A percentile compares a stretch with the other conserved stretches of the same genome.
Evolutionary conservation across 2,113 vertebrate genomes (phyloP).

Genomic region (Phaethornis superciliosus): DNA sequence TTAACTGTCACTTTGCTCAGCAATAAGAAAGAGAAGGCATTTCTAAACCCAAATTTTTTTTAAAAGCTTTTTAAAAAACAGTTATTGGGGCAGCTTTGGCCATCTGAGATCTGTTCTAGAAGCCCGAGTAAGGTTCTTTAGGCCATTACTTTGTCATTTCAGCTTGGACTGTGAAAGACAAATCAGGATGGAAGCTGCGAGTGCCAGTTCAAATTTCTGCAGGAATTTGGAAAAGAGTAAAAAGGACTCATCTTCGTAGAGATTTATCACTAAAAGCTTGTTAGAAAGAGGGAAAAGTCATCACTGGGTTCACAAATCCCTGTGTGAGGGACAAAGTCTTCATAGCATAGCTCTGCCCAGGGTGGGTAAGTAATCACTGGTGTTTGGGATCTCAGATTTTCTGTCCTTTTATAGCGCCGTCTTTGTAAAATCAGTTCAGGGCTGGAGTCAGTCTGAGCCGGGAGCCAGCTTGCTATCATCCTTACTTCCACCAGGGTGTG

Average conservation of each 20-base stretch:
- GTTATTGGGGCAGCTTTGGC: neutral
- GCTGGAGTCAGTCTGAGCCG: neutral
- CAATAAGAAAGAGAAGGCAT: neutral
- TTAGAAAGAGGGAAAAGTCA: neutral
- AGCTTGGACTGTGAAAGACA: neutral
- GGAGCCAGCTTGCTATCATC: neutral
- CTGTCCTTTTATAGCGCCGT: neutral
- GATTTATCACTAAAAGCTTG: neutral
- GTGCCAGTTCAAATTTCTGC: neutral
- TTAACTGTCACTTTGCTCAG: neutral
- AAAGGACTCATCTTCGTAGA: neutral
- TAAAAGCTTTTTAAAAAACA: neutral
- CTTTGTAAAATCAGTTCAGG: neutral
- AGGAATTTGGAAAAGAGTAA: neutral
- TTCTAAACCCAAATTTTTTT: neutral
- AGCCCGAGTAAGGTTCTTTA: neutral
- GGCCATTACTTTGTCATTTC: neutral
- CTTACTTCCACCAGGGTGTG: conserved; percentile 54
- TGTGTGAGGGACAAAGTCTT: neutral
- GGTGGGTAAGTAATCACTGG: neutral
- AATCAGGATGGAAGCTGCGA: neutral
- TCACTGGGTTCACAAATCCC: neutral
- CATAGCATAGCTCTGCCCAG: rapidly evolving
- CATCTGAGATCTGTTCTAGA: neutral
- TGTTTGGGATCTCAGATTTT: neutral